Conservation (phyloP, 2,797 vertebrate genomes). For the Sebastes matsubarae region DNA sequence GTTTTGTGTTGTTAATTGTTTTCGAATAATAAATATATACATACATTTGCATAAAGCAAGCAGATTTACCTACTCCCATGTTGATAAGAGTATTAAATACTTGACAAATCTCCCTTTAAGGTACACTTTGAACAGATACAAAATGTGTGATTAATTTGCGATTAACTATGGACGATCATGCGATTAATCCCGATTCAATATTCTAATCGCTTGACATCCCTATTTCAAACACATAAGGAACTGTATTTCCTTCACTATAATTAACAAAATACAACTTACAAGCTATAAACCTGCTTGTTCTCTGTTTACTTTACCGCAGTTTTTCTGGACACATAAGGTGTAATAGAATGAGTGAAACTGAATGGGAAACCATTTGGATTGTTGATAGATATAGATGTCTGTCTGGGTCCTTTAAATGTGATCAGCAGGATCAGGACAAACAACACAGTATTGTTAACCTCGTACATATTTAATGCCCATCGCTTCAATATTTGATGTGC, state of each 20-base stretch:
- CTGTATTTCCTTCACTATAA: not conserved
- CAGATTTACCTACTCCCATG: too few relatives aligned
- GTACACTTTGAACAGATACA: not conserved
- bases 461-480: slow-evolving; percentile 65
- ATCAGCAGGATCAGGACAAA: slow-evolving; percentile 53
- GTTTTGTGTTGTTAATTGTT: too few relatives aligned
- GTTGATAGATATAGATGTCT: not conserved
- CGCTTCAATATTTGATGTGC: slow-evolving; percentile 72
- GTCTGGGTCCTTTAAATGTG: slow-evolving; percentile 29
- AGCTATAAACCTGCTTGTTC: not conserved
- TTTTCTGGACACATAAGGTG: not conserved
- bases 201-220: too few relatives aligned
- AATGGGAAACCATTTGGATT: not conserved
- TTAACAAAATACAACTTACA: not conserved
- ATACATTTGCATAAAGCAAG: too few relatives aligned
- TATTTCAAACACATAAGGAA: not conserved
- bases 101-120: too few relatives aligned
- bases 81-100: too few relatives aligned
- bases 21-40: too few relatives aligned
- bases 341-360: not conserved
- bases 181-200: too few relatives aligned
- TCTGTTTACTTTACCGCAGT: not conserved
- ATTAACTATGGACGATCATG: not conserved
- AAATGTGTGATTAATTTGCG: not conserved
- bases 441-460: slow-evolving; percentile 61